phyloP scores from a whole-genome alignment of 2,888 invertebrate genomes.

The Acleris sparsana region DNA sequence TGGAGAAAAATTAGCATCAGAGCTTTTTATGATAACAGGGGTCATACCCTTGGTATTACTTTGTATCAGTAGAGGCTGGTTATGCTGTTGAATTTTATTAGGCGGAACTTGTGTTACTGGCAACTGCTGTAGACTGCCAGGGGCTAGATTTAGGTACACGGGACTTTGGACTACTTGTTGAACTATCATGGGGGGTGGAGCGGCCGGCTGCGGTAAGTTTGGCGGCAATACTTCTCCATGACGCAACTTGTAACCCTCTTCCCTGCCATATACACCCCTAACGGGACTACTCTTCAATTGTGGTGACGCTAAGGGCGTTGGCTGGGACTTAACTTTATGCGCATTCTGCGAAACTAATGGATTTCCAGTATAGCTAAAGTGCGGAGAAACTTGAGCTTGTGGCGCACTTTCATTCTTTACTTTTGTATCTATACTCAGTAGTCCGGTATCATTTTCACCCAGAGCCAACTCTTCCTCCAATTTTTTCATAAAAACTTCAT shows the following conservation, averaged over 20 bases:
- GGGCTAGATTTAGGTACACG: slow-evolving; percentile 70
- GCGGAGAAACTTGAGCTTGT: slow-evolving; percentile 63
- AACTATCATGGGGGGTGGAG: slow-evolving; percentile 68
- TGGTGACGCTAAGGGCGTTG: slow-evolving; percentile 46
- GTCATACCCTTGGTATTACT: slow-evolving; percentile 67
- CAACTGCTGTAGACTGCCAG: slow-evolving; percentile 63
- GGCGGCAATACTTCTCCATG: slow-evolving; percentile 50
- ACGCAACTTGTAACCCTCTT: slow-evolving; percentile 63
- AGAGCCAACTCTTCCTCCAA: slow-evolving; percentile 74
- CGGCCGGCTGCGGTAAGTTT: slow-evolving; percentile 38
- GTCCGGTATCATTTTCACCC: slow-evolving; percentile 61
- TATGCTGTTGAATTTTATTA: slow-evolving; percentile 53
- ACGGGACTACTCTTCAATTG: slow-evolving; percentile 61
- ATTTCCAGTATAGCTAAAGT: slow-evolving; percentile 62
- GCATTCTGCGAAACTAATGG: slow-evolving; percentile 72
- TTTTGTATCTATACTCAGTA: slow-evolving; percentile 65
- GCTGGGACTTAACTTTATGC: slow-evolving; percentile 51
- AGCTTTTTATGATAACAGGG: slow-evolving; percentile 71
- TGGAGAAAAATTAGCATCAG: slow-evolving; percentile 79
- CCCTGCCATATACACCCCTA: slow-evolving; percentile 58
- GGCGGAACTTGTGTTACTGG: slow-evolving; percentile 54
- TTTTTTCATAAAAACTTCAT: slow-evolving; percentile 85
- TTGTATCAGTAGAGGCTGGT: slow-evolving; percentile 67
- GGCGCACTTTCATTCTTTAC: slow-evolving; percentile 53
- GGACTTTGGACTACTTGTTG: slow-evolving; percentile 75